A percentile compares a stretch with the other conserved stretches of the same genome.
phyloP scores from a whole-genome alignment of 2,797 vertebrate species.

The Bradypodion ventrale region DNA sequence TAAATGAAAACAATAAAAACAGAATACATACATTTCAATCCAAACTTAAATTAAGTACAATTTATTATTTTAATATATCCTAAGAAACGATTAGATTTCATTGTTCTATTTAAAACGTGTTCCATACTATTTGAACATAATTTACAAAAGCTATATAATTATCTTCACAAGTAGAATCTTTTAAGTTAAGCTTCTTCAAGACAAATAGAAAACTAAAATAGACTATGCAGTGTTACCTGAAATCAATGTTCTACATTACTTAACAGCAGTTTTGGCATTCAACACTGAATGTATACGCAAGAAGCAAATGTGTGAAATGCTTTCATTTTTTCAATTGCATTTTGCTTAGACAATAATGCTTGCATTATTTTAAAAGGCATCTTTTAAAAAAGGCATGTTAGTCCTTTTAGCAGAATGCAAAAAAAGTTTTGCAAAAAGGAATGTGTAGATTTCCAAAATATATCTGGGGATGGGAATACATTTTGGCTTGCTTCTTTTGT shows the following conservation, averaged over 20 bases:
- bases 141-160: background rate
- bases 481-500: background rate
- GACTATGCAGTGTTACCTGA: constrained; percentile 31
- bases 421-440: background rate
- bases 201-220: constrained; percentile 3
- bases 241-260: background rate
- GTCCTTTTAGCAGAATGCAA: constrained; percentile 14
- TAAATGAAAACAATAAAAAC: background rate
- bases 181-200: background rate
- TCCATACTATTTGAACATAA: background rate
- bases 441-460: background rate
- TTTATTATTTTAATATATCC: background rate
- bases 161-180: background rate
- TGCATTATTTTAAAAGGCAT: background rate
- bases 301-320: constrained; percentile 14
- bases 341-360: constrained; percentile 19
- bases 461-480: constrained; percentile 1
- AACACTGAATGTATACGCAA: background rate
- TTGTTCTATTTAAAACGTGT: background rate
- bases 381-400: background rate
- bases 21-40: background rate
- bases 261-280: background rate
- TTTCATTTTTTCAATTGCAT: constrained; percentile 28
- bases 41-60: constrained; percentile 24
- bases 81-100: background rate